Evolutionary conservation across 2,113 vertebrate genomes (phyloP), one percentile per base, ranked within the genome.

Genomic region (Chlorodrepanis virens): DNA sequence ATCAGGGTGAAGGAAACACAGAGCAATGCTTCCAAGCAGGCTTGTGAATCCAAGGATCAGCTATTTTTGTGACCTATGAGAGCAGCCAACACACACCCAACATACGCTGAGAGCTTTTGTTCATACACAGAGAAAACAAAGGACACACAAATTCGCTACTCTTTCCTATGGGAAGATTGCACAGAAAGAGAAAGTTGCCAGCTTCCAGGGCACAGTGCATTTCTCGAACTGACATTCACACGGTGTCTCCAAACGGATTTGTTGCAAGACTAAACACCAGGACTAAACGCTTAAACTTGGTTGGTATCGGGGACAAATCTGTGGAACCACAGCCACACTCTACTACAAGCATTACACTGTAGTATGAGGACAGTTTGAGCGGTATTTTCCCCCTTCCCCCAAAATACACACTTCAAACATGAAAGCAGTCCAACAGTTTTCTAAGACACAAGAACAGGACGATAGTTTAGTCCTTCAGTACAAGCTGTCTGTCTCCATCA

Each of bases 281-380:
- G 65, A 87, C 85, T 78, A 78, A 87, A 95, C 1, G 31, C 45
- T 83, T 83, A 72, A 67, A 54, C 44, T 76, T 18, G 1, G 33
- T 45, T 64, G 39, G 78, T 50, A 57, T 18, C 9, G 83, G 82
- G 88, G 68, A 92, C 92, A 63, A 35, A 89, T 45, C 53, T 85
- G 81, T 74, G 87, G 96, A 93, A 90, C 59, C 89, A 97, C 93
- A 96, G 93, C 90, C 81, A 92, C 80, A 84, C 77, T 72, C 78
- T 91, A 87, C 78, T 81, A 49, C n/a, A 78, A 71, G 79, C 83
- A 72, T 61, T 61, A 59, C 83, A 94, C 86, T 93, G 93, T 61
- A 50, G 39, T 44, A 54, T 1, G 1, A 87, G 64, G 80, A 93
- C 83, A 75, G 82, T 91, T 68, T 71, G 67, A 93, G 90, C 11